Evolutionary conservation across 2,888 invertebrate species (phyloP).

Genomic region (Oligia strigilis): DNA sequence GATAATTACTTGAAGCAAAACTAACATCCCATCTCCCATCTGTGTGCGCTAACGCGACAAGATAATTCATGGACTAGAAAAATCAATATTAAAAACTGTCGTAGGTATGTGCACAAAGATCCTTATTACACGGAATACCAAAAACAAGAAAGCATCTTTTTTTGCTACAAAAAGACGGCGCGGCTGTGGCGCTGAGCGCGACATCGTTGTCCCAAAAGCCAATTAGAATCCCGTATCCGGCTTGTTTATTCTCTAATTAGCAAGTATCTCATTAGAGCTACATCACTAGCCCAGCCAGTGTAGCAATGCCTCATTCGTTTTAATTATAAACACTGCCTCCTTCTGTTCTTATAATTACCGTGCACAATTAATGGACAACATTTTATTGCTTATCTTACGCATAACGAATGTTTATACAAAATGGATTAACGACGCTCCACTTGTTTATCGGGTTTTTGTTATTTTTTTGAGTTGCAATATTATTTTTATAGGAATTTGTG

Average conservation of each 20-base stretch:
- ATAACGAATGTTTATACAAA: slow-evolving; percentile 77
- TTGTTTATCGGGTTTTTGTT: slow-evolving; percentile 63
- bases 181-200: slow-evolving; percentile 67
- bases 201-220: slow-evolving; percentile 87
- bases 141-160: slow-evolving; percentile 64
- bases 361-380: slow-evolving; percentile 84
- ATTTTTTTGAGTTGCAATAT: slow-evolving; percentile 57
- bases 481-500: slow-evolving; percentile 40
- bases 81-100: slow-evolving; percentile 16
- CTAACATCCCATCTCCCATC: background rate
- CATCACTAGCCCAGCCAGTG: slow-evolving; percentile 84
- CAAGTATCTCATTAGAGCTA: slow-evolving; percentile 88
- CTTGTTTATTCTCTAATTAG: slow-evolving; percentile 90
- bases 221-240: slow-evolving; percentile 89
- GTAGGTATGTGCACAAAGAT: slow-evolving; percentile 18
- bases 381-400: slow-evolving; percentile 83
- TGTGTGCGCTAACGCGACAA: background rate
- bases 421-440: slow-evolving; percentile 71
- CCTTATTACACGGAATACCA: slow-evolving; percentile 48
- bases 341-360: slow-evolving; percentile 86
- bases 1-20: background rate
- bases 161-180: slow-evolving; percentile 70
- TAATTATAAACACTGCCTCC: slow-evolving; percentile 88
- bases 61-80: slow-evolving; percentile 3
- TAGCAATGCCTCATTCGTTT: slow-evolving; percentile 87